Evolutionary conservation across 2,797 vertebrate genomes (phyloP), one percentile per base, ranked within the genome.

Genomic region (Neoniphon sammara): DNA sequence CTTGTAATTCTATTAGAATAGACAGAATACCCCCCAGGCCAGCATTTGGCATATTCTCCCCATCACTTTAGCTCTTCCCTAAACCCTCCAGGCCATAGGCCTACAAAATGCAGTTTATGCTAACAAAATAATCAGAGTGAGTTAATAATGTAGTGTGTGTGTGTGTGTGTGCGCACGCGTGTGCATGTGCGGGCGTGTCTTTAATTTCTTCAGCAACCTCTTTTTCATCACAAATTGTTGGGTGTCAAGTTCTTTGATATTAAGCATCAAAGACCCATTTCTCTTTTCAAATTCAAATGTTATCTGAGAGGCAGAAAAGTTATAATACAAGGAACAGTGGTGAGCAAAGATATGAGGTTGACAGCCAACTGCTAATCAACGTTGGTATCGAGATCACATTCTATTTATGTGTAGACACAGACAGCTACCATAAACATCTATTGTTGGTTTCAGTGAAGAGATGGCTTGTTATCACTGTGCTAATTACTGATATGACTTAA

Each of bases 1-100:
- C 88, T 91, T 90, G 91, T 93, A 92, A 93, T 93, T 92, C 92
- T 90, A 93, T 93, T 93, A 93, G 90, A 90, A 91, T 85, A 83
- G 92, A 89, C 86, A 90, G 88, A 85, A 77, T 78, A 72, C 53
- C 82, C 80, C 88, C 62, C 75, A 58, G 88, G 89, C 85, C 66
- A 76, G 36, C 72, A 60, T 90, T 90, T 83, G 88, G 82, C 88
- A 90, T 91, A 90, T 91, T 86, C 86, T 84, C 86, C 77, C 85
- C 81, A 83, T 92, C 90, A 82, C 73, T 89, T 89, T 81, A 85
- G 80, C 83, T 91, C 69, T 70, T 87, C 72, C 65, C 84, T 89
- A 85, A 89, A 86, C 85, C 88, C 87, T 76, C 59, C 14, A 8
- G 87, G 88, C 85, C 60, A 83, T 21, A 4, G 34, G 73, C 71